Evolutionary conservation across 2,888 invertebrate genomes (phyloP).

Genomic region (Platycnemis pennipes): DNA sequence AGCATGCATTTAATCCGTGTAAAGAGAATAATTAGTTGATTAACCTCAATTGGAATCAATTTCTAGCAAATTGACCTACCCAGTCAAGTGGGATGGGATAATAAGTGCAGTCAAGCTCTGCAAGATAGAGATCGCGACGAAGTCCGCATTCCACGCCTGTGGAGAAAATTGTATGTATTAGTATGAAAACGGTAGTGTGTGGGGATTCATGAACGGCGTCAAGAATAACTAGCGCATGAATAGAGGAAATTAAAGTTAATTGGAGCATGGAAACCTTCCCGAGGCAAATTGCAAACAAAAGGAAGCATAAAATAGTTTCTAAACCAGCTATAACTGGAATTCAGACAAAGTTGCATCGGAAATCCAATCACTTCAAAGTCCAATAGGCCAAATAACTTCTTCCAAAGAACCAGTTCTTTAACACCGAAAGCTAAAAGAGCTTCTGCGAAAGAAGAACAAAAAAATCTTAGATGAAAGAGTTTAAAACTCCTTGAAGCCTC

Average conservation of each 20-base stretch:
- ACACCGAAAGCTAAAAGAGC: not conserved
- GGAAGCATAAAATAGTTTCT: not conserved
- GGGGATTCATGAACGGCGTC: not conserved
- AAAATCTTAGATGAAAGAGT: not conserved
- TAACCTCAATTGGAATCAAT: too few relatives aligned
- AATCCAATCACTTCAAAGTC: not conserved
- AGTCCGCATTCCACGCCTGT: too few relatives aligned
- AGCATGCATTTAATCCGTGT: too few relatives aligned
- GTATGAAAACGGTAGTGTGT: too few relatives aligned
- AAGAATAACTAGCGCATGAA: not conserved
- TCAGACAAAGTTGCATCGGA: not conserved
- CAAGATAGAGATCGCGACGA: too few relatives aligned
- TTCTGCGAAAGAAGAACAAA: not conserved
- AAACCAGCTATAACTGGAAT: not conserved
- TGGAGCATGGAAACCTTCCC: not conserved
- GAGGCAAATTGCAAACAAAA: not conserved
- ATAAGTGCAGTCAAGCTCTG: too few relatives aligned
- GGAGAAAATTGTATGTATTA: too few relatives aligned
- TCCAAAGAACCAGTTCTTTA: not conserved
- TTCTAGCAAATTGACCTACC: too few relatives aligned
- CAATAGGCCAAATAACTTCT: not conserved
- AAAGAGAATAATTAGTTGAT: too few relatives aligned
- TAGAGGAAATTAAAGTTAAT: not conserved
- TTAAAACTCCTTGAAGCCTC: not conserved
- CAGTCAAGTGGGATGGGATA: too few relatives aligned